phyloP scores from a whole-genome alignment of 2,888 invertebrate genomes.

The Caenorhabditis angaria region DNA sequence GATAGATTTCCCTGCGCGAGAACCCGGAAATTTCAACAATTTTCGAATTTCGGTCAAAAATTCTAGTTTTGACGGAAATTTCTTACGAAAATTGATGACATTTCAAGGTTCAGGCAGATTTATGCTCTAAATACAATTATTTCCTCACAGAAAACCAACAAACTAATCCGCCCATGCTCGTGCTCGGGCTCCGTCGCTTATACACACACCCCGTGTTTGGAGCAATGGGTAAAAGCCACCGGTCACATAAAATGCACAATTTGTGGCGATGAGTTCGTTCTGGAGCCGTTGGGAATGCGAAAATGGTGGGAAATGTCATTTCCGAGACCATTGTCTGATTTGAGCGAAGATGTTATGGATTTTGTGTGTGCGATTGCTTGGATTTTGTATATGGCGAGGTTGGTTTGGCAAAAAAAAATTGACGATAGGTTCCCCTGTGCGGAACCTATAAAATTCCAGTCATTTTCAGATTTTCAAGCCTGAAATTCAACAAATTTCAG shows the following conservation, averaged over 20 bases:
- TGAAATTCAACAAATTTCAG: too few species aligned
- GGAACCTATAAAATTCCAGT: too few species aligned
- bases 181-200: conserved; percentile 49
- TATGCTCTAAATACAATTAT: neutral
- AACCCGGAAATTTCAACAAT: too few species aligned
- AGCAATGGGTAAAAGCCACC: conserved; percentile 48
- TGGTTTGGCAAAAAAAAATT: too few species aligned
- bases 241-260: conserved; percentile 35
- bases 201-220: conserved; percentile 48
- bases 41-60: too few species aligned
- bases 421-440: too few species aligned
- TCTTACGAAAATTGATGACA: too few species aligned
- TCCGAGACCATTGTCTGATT: conserved; percentile 45
- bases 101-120: neutral
- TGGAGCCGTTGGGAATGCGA: conserved; percentile 31
- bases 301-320: conserved; percentile 25
- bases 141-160: conserved; percentile 11
- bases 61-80: too few species aligned
- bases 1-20: too few species aligned
- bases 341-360: conserved; percentile 42
- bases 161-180: conserved; percentile 46
- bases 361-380: conserved; percentile 50
- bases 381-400: conserved; percentile 51
- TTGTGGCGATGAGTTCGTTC: conserved; percentile 35
- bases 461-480: too few species aligned